Base-by-base conservation (phyloP, 1,140 invertebrate species). In the Saccostrea glomerata region DNA sequence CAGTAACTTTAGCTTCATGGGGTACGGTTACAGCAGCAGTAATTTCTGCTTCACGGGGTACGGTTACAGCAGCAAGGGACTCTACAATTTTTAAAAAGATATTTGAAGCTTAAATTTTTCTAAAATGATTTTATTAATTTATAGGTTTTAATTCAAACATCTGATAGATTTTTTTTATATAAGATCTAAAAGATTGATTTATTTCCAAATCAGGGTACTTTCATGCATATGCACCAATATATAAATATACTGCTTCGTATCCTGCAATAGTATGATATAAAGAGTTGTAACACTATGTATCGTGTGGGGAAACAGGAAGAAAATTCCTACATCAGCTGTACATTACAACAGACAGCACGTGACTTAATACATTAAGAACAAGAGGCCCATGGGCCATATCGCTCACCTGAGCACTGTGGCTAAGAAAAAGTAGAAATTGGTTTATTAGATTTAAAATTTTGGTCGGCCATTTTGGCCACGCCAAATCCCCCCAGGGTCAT, bases 21-120 rank as follows among this genome's bases (percentile, higher is more conserved):
- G 73, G 9, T 77, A 23, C 20, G 23, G 73, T 77, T 77, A 77
- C 73, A 77, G 73, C 73, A 77, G 7, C 9, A 25, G 73, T 77
- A 40, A 77, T 23, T 77, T 77, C 73, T 30, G 36, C 23, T 77
- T 25, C 36, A 77, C 30, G 73, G 73, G 73, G 23, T 77, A 77
- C 9, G 23, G 73, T 77, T 77, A 77, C 73, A 77, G 73, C 73
- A 77, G 73, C 73, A 77, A 6, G 73, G 73, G 23, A 77, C 73
- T 77, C 23, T 77, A 77, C 73, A 77, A 77, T 77, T 77, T 30
- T 77, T 77, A 77, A 77, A 77, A 77, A 77, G 73, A 77, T 77
- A 77, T 77, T 77, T 30, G 23, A 77, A 77, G 73, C 73, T 77
- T n/a, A 40, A 30, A 11, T 77, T 77, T 77, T 77, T 77, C 73